phyloP scores from a whole-genome alignment of 1,140 invertebrate genomes.

The Drosophila ironensis region DNA sequence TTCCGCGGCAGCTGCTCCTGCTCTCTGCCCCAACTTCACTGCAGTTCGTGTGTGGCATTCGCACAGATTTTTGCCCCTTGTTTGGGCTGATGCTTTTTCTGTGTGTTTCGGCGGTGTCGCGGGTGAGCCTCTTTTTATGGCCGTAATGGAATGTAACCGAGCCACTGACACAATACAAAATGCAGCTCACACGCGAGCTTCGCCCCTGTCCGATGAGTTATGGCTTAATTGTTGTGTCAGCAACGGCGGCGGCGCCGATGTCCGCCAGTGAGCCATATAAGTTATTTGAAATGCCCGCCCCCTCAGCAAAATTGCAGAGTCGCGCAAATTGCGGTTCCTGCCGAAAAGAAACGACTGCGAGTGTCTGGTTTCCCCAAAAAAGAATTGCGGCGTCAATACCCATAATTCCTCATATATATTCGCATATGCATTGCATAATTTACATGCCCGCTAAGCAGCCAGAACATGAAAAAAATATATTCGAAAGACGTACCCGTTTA shows the following conservation, averaged over 20 bases:
- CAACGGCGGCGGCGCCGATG: slow-evolving; percentile 12
- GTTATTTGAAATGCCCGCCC: too few species aligned
- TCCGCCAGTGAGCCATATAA: slow-evolving; percentile 14
- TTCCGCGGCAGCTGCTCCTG: slow-evolving; percentile 14
- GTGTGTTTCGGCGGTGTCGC: too few species aligned
- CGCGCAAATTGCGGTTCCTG: slow-evolving; percentile 16
- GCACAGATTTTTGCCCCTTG: slow-evolving; percentile 26
- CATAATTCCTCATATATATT: slow-evolving; percentile 13
- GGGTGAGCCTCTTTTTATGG: slow-evolving; percentile 47
- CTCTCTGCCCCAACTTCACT: slow-evolving; percentile 2
- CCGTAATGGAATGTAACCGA: slow-evolving; percentile 70
- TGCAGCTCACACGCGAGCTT: slow-evolving; percentile 36
- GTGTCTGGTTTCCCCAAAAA: neutral
- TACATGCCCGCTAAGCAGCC: slow-evolving; percentile 31
- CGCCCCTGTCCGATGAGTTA: slow-evolving; percentile 50
- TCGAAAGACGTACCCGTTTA: neutral
- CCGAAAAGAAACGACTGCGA: neutral
- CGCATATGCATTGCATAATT: slow-evolving; percentile 17
- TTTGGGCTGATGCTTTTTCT: slow-evolving; percentile 13
- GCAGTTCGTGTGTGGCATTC: slow-evolving; percentile 47
- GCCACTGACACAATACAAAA: slow-evolving; percentile 54
- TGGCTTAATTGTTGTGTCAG: slow-evolving; percentile 69
- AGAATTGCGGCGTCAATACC: neutral
- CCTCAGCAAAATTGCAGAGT: too few species aligned
- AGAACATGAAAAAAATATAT: neutral